Conservation (phyloP, 1,140 invertebrate genomes). For the Sycophila sp. region DNA sequence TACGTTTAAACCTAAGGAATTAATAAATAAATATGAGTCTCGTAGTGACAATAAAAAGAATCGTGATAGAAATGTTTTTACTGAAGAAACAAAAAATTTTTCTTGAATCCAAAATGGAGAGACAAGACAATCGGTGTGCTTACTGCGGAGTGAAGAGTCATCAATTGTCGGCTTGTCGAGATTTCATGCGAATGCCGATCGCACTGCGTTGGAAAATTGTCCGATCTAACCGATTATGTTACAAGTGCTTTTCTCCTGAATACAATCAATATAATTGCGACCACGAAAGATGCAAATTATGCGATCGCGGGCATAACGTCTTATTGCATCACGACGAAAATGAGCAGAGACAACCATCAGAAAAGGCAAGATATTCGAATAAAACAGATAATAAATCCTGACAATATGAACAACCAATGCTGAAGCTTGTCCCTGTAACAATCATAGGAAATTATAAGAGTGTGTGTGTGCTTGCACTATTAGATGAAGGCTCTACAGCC, state of each 20-base stretch:
- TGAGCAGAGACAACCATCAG: too few species aligned
- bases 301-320: neutral
- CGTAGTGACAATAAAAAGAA: neutral
- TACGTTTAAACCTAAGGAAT: neutral
- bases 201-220: neutral
- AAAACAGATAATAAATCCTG: too few species aligned
- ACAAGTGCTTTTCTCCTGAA: neutral
- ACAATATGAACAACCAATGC: too few species aligned
- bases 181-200: neutral
- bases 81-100: too few species aligned
- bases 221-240: neutral
- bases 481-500: neutral
- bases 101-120: neutral
- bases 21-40: neutral
- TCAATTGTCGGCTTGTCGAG: neutral
- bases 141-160: neutral
- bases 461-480: too few species aligned
- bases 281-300: neutral
- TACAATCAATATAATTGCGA: neutral
- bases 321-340: neutral
- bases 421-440: too few species aligned
- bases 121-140: neutral
- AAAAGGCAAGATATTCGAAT: too few species aligned
- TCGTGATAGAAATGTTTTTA: neutral
- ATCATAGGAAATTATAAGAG: too few species aligned